A percentile compares a stretch with the other conserved stretches of the same genome.
phyloP scores from a whole-genome alignment of 2,888 invertebrate species.

The Polydrusus pterygomalis region DNA sequence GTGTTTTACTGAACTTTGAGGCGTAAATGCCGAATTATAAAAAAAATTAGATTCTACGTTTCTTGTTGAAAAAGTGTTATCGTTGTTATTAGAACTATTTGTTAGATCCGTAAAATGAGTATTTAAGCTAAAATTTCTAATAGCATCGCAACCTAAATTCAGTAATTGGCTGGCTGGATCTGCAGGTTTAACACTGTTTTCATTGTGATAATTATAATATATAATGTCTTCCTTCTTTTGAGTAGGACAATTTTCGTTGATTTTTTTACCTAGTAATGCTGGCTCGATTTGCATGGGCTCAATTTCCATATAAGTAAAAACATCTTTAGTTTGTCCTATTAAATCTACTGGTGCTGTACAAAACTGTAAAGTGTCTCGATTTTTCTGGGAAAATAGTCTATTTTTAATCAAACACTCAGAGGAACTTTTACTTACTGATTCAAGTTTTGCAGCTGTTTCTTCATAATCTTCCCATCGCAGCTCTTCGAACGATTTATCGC shows the following conservation, averaged over 20 bases:
- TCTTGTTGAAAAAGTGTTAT: neutral
- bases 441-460: constrained; percentile 40
- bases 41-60: neutral
- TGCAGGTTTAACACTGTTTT: neutral
- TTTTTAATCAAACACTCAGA: constrained; percentile 25
- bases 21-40: neutral
- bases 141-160: neutral
- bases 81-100: neutral
- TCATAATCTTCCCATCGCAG: constrained; percentile 57
- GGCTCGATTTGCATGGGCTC: neutral
- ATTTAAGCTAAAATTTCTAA: neutral
- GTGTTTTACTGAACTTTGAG: neutral
- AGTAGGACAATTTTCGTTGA: neutral
- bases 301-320: neutral
- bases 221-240: neutral
- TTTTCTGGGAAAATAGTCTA: constrained; percentile 26
- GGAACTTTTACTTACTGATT: constrained; percentile 16
- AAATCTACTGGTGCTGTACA: neutral
- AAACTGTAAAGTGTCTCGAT: constrained; percentile 3
- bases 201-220: neutral
- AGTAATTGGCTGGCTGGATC: neutral
- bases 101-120: neutral
- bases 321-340: neutral
- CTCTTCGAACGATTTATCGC: constrained; percentile 58
- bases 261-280: neutral